Percentiles rank a stretch among this genome's conserved stretches.
Evolutionary conservation across 2,888 invertebrate species (phyloP).

Genomic region (Scaptomyza cyrtandrae): DNA sequence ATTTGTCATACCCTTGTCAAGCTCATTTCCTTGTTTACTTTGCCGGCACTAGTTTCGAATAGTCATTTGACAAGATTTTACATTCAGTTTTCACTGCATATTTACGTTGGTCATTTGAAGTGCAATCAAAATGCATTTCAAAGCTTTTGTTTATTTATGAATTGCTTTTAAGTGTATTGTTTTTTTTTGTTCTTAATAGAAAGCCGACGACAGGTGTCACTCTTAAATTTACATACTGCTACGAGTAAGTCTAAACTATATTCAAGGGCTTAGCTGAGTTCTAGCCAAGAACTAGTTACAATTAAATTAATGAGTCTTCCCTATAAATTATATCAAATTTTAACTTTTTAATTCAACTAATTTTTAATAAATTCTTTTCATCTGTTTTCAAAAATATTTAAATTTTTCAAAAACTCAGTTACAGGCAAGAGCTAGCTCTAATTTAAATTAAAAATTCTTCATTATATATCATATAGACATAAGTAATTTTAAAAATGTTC

Average conservation of each 20-base stretch:
- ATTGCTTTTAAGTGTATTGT: not conserved
- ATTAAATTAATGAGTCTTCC: too few species aligned
- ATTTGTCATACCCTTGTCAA: not conserved
- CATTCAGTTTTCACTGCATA: conserved; percentile 16
- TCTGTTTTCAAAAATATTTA: too few species aligned
- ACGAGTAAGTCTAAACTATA: not conserved
- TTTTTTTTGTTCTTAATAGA: conserved; percentile 1
- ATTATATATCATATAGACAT: too few species aligned
- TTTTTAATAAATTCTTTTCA: too few species aligned
- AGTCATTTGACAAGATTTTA: conserved; percentile 9
- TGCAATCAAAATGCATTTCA: conserved; percentile 24
- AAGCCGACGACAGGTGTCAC: not conserved
- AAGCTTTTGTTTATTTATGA: conserved; percentile 19
- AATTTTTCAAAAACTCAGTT: too few species aligned
- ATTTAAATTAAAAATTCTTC: too few species aligned
- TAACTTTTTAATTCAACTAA: too few species aligned
- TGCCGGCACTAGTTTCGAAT: not conserved
- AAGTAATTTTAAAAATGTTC: too few species aligned
- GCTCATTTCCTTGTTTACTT: conserved; percentile 17
- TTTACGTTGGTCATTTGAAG: conserved; percentile 19
- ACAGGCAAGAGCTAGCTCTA: too few species aligned
- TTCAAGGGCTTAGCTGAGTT: not conserved
- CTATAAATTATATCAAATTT: too few species aligned
- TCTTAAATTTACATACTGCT: too few species aligned
- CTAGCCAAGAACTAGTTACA: too few species aligned